phyloP scores from a whole-genome alignment of 64 coral and sea anemone genomes.

The Cladopsammia gracilis region DNA sequence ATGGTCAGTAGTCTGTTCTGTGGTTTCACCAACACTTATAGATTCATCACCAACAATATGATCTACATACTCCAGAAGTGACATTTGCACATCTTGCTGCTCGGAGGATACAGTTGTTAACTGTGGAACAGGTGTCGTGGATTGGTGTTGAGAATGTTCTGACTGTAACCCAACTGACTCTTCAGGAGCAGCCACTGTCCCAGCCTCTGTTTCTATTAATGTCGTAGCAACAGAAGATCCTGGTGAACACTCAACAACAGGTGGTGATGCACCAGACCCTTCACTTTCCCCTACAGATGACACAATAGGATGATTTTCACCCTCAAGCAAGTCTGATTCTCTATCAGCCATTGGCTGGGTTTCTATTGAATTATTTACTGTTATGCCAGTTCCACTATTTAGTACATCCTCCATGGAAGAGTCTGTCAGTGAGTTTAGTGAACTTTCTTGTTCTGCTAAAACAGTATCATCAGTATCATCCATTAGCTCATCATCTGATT shows the following conservation, averaged over 20 bases:
- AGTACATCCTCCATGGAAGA: slow-evolving; percentile 27
- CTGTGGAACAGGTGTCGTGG: background rate
- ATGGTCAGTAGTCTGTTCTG: slow-evolving; percentile 25
- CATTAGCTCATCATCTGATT: slow-evolving; percentile 44
- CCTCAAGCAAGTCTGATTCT: slow-evolving; percentile 41
- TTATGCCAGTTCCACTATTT: background rate
- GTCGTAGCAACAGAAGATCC: slow-evolving; percentile 49
- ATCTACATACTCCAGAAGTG: slow-evolving; percentile 74
- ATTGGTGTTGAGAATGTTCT: background rate
- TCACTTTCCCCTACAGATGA: slow-evolving; percentile 30
- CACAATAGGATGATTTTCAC: slow-evolving; percentile 23
- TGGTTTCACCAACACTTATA: no score
- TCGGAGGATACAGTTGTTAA: background rate
- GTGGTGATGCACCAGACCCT: slow-evolving; percentile 33
- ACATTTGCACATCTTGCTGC: slow-evolving; percentile 6
- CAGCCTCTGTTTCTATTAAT: background rate
- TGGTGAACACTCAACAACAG: slow-evolving; percentile 6
- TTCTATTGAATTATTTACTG: background rate
- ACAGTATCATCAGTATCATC: slow-evolving; percentile 21
- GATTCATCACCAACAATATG: slow-evolving; percentile 45
- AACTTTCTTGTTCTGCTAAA: background rate
- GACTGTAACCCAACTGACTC: background rate
- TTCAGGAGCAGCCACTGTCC: background rate
- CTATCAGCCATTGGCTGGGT: background rate
- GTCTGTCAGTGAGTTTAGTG: slow-evolving; percentile 2